Percentiles rank a stretch among this genome's conserved stretches.
Conservation (phyloP, 1,140 invertebrate species). For the Drosophila arizonae region DNA sequence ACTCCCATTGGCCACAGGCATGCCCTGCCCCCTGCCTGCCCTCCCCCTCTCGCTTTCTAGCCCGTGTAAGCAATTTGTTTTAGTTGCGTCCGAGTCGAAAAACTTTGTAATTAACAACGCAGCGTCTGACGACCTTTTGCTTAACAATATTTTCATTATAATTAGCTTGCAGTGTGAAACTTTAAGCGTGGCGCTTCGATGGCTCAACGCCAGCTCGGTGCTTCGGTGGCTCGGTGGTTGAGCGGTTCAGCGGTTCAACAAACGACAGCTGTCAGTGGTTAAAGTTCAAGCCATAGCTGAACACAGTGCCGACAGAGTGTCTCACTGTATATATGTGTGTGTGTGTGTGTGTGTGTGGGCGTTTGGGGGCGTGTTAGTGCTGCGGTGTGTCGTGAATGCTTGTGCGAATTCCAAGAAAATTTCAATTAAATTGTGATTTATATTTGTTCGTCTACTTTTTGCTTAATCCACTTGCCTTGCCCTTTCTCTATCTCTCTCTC, state of each 20-base stretch:
- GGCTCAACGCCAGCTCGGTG: slow-evolving; percentile 16
- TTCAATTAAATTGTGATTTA: slow-evolving; percentile 20
- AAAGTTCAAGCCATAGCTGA: slow-evolving; percentile 4
- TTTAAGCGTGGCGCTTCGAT: slow-evolving; percentile 20
- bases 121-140: slow-evolving; percentile 40
- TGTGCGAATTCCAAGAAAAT: slow-evolving; percentile 6
- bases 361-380: background rate
- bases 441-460: background rate
- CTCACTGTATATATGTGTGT: background rate
- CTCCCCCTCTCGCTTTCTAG: background rate
- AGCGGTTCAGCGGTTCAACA: slow-evolving; percentile 26
- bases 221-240: slow-evolving; percentile 17
- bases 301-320: background rate
- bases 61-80: slow-evolving; percentile 41
- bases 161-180: slow-evolving; percentile 30
- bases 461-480: background rate
- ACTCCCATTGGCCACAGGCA: background rate
- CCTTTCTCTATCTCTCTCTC: background rate
- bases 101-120: slow-evolving; percentile 53
- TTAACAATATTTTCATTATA: slow-evolving; percentile 50
- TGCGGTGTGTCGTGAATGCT: background rate
- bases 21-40: background rate
- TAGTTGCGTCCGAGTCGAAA: slow-evolving; percentile 47
- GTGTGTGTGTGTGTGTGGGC: background rate
- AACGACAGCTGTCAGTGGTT: slow-evolving; percentile 29